Conservation (phyloP, 2,113 vertebrate species). For the Cervus canadensis region DNA sequence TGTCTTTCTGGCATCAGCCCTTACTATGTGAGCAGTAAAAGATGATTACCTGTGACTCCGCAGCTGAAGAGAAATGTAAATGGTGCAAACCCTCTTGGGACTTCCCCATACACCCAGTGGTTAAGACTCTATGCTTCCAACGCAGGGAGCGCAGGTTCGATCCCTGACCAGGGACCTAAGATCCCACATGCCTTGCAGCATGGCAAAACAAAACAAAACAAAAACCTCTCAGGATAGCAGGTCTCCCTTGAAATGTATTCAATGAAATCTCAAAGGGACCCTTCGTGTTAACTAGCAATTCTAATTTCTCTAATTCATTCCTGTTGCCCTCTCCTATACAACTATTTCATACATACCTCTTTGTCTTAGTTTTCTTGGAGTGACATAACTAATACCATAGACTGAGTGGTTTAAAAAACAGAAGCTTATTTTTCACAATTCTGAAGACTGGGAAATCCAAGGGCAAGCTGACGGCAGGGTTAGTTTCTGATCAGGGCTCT, state of each 20-base stretch:
- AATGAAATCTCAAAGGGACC: not conserved
- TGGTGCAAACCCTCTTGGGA: not conserved
- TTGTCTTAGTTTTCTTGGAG: not conserved
- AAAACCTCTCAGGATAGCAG: not conserved
- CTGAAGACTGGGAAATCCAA: not conserved
- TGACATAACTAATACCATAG: not conserved
- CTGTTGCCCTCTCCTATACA: not conserved
- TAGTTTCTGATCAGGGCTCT: not conserved
- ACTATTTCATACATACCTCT: not conserved
- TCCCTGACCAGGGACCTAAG: not conserved
- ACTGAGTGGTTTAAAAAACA: not conserved
- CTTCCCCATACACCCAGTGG: not conserved
- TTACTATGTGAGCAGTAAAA: not conserved
- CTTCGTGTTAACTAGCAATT: not conserved
- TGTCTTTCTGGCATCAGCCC: not conserved
- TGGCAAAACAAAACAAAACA: not conserved
- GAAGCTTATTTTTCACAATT: not conserved
- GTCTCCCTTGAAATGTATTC: not conserved
- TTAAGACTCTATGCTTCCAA: not conserved
- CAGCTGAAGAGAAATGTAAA: not conserved
- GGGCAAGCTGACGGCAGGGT: not conserved
- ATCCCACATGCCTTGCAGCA: not conserved
- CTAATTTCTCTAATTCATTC: not conserved
- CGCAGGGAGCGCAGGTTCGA: fast-evolving
- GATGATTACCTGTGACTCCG: not conserved